Evolutionary conservation across 64 coral and sea anemone genomes (phyloP), one percentile per base, ranked within the genome.

Genomic region (Hydrozoanthus tunicans): DNA sequence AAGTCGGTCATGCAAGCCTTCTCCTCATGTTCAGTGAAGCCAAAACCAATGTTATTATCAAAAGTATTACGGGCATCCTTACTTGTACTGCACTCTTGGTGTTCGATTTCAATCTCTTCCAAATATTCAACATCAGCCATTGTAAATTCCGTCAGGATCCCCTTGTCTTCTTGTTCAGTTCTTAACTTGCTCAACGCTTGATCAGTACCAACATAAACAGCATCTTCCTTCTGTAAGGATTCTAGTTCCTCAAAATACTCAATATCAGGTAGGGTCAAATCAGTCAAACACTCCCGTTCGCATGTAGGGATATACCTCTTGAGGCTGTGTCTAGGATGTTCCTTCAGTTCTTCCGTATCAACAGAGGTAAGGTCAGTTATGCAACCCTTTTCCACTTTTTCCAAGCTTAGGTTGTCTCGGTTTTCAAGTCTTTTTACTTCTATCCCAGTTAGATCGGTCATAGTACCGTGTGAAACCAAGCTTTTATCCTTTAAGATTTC

Each of bases 1-100:
- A 75, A 73, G n/a, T 88, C 84, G 11, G 84, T 88, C 69, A 88
- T 75, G 53, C 9, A 75, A 88, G 56, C 84, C 11, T 88, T 88
- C 3, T 88, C 84, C 51, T 88, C 84, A 4, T 88, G 69, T 73
- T 88, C 84, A 51, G 84, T 88, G 56, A 88, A 88, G 70, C 84
- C 54, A 75, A 88, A 88, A 59, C 26, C 69, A 26, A 88, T 74
- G 58, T 20, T 51, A 9, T 43, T 59, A 12, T 23, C 55, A 43
- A 24, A 32, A 7, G 13, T 7, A 88, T 13, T 60, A 3, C 57
- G 9, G 11, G 7, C 69, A 56, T n/a, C 24, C 13, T 75, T 88
- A 13, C 74, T 59, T 17, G 55, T 61, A 58, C 9, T 17, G 61
- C 68, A 88, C 9, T 75, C 84, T 58, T 75, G 84, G 23, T 85